These are phyloP conservation scores for Callinectes sapidus DNA, from an alignment of 2,888 invertebrate genomes.

Conservation along the genomic window DNA sequence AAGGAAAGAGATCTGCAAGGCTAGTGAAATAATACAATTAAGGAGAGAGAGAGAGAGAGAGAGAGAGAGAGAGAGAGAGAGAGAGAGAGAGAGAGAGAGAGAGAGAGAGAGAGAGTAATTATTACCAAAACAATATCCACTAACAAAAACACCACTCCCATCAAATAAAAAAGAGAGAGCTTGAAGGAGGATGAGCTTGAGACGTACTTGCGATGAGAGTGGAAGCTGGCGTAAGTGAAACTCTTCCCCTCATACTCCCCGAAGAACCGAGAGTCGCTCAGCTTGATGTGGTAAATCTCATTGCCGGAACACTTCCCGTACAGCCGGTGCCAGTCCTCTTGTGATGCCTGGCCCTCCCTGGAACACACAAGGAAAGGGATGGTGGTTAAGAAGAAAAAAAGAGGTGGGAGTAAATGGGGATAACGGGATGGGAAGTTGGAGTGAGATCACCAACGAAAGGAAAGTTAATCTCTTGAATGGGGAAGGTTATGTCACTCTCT, in stretches of 20 bases:
- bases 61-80: not conserved
- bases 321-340: slow-evolving; percentile 98
- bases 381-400: not conserved
- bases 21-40: not conserved
- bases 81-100: slow-evolving; percentile 16
- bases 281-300: slow-evolving; percentile 97
- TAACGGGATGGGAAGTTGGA: not conserved
- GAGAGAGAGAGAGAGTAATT: not conserved
- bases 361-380: slow-evolving; percentile 65
- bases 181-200: not conserved
- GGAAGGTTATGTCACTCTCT: not conserved
- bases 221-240: slow-evolving; percentile 99
- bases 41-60: not conserved
- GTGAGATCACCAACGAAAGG: not conserved
- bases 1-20: not conserved
- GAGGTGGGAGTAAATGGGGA: not conserved
- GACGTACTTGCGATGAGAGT: slow-evolving; percentile 94
- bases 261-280: slow-evolving; percentile 96
- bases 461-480: not conserved
- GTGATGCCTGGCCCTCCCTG: slow-evolving; percentile 95
- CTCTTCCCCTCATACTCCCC: slow-evolving; percentile 99
- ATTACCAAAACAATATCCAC: not conserved
- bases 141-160: not conserved
- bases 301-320: slow-evolving; percentile 99
- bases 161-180: not conserved